Conservation (phyloP, 1,140 invertebrate genomes). For the Drosophila orena region DNA sequence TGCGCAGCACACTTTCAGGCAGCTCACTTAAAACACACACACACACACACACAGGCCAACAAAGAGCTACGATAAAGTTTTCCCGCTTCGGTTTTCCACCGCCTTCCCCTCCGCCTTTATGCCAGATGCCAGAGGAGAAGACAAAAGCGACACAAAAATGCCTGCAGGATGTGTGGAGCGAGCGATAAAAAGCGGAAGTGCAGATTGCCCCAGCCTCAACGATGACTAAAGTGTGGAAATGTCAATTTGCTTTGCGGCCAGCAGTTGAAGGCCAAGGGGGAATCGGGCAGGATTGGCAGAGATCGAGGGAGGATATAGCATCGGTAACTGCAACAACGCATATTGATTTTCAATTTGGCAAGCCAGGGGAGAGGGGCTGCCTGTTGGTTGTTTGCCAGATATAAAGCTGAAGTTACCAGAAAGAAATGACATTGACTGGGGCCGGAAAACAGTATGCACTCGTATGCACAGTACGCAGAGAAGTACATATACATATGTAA, state of each 20-base stretch:
- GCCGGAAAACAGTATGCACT: constrained; percentile 1
- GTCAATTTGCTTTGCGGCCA: constrained; percentile 72
- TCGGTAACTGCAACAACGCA: constrained; percentile 50
- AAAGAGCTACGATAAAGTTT: constrained; percentile 73
- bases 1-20: constrained; percentile 53
- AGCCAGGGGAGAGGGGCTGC: constrained; percentile 18
- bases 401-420: constrained; percentile 50
- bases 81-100: neutral
- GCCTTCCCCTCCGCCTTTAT: neutral
- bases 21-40: constrained; percentile 33
- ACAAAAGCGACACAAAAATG: constrained; percentile 64
- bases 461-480: no score
- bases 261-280: constrained; percentile 17
- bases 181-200: constrained; percentile 73
- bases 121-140: constrained; percentile 25
- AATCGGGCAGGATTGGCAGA: neutral
- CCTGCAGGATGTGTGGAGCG: constrained; percentile 49
- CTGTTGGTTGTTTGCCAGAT: constrained; percentile 36
- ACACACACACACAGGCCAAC: constrained; percentile 6
- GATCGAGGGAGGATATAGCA: constrained; percentile 12
- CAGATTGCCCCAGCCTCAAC: constrained; percentile 61
- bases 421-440: constrained; percentile 43
- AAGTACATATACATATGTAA: neutral
- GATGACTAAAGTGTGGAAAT: constrained; percentile 73
- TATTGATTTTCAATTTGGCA: constrained; percentile 80